These are phyloP conservation scores for Gastrophysa polygoni DNA, from an alignment of 2,888 invertebrate species.

Conservation along the genomic window DNA sequence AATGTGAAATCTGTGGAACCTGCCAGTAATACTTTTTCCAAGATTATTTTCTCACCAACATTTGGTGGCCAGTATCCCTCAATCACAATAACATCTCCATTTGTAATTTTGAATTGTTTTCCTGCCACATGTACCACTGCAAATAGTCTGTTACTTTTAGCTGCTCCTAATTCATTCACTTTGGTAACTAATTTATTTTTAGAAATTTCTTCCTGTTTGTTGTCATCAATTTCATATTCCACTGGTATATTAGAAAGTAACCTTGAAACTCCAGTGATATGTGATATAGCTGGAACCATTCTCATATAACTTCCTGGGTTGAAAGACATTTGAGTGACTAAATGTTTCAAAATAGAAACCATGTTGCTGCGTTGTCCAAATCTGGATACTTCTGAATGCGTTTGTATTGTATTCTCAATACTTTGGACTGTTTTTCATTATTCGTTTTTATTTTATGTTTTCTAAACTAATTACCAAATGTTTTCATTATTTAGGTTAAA, in stretches of 20 bases:
- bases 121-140: slow-evolving; percentile 83
- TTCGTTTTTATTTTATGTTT: too few species aligned
- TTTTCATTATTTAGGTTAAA: too few species aligned
- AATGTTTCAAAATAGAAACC: background rate
- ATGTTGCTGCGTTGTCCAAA: background rate
- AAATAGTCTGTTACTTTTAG: slow-evolving; percentile 65
- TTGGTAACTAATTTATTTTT: background rate
- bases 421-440: too few species aligned
- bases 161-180: slow-evolving; percentile 5
- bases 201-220: background rate
- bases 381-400: too few species aligned
- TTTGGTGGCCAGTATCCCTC: slow-evolving; percentile 86
- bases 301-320: background rate
- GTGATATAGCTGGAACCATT: background rate
- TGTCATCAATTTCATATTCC: background rate
- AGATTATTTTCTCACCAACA: slow-evolving; percentile 75
- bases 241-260: background rate
- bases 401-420: too few species aligned
- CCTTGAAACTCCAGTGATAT: background rate
- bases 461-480: too few species aligned
- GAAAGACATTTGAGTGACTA: background rate
- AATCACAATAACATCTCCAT: slow-evolving; percentile 82
- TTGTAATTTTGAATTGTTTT: slow-evolving; percentile 84
- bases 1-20: slow-evolving; percentile 82
- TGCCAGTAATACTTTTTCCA: slow-evolving; percentile 84